Evolutionary conservation across 2,797 vertebrate species (phyloP), one percentile per base, ranked within the genome.

Genomic region (Trachurus trachurus): DNA sequence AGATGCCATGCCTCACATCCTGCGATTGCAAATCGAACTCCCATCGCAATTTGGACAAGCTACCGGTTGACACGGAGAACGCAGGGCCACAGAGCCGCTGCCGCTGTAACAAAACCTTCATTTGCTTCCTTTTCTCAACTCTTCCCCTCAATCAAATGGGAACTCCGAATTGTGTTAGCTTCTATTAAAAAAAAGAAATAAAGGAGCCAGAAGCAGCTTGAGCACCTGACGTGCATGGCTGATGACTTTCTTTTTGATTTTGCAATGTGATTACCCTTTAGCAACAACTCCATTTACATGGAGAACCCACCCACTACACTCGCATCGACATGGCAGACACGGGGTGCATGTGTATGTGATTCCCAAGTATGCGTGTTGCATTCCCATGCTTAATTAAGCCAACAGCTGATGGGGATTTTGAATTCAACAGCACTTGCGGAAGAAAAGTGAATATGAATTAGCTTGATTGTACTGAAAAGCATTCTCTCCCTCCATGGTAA

Each of bases 21-120:
- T 57, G 62, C 81, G 74, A 86, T 84, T 75, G 74, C 78, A 63
- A 67, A 84, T 86, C 52, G 29, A 88, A 87, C 74, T 82, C 68
- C 34, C 69, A 47, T 59, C 1, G 26, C 64, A 45, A 66, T 19
- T 15, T 31, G 66, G 47, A 81, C 74, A 39, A 59, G 34, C 40
- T n/a, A 5, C 59, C 45, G 74, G 84, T 52, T 86, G 80, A 83
- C 69, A 52, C 10, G 0, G 11, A 5, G 16, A 45, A 68, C 44
- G 26, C 8, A 15, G 19, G 61, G 63, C 70, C 39, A 6, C 44
- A n/a, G 17, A 52, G 37, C 40, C 22, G 54, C 63, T 19, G 31
- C 61, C 12, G 53, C 29, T 7, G 16, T 52, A 73, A 68, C 45
- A 63, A 63, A 74, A 39, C 16, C 60, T 47, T 68, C 37, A 60